These are phyloP conservation scores for Lagodon rhomboides DNA, from an alignment of 2,797 vertebrate species.

Conservation along the genomic window DNA sequence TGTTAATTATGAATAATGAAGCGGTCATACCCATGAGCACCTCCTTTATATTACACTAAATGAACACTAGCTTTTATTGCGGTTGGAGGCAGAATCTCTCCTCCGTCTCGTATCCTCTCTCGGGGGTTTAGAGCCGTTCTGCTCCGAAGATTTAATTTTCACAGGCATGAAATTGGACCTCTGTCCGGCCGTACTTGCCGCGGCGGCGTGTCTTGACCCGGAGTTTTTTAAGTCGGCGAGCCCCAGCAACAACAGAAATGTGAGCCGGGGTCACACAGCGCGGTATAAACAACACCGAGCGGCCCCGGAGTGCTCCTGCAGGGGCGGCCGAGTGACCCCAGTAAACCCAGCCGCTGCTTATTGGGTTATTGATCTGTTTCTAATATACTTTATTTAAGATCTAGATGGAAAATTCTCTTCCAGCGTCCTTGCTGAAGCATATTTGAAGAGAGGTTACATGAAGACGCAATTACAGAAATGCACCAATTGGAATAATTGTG, in stretches of 20 bases:
- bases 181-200: conserved; percentile 8
- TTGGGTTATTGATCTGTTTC: conserved; percentile 43
- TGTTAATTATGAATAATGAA: conserved; percentile 68
- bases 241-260: conserved; percentile 3
- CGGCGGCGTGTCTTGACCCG: conserved; percentile 31
- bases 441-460: background rate
- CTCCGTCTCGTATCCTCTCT: conserved; percentile 29
- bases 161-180: conserved; percentile 54
- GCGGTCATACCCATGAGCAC: conserved; percentile 10
- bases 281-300: conserved; percentile 12
- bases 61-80: conserved; percentile 45
- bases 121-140: conserved; percentile 32
- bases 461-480: background rate
- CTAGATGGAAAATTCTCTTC: conserved; percentile 8
- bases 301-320: conserved; percentile 5
- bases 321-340: conserved; percentile 27
- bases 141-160: conserved; percentile 63
- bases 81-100: conserved; percentile 10
- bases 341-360: conserved; percentile 27
- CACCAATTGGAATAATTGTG: background rate
- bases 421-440: background rate
- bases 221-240: conserved; percentile 20
- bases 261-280: conserved; percentile 7
- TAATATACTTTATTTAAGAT: conserved; percentile 37
- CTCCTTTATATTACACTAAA: conserved; percentile 43